Conservation (phyloP, 1,140 invertebrate species). For the Eriocheir sinensis region DNA sequence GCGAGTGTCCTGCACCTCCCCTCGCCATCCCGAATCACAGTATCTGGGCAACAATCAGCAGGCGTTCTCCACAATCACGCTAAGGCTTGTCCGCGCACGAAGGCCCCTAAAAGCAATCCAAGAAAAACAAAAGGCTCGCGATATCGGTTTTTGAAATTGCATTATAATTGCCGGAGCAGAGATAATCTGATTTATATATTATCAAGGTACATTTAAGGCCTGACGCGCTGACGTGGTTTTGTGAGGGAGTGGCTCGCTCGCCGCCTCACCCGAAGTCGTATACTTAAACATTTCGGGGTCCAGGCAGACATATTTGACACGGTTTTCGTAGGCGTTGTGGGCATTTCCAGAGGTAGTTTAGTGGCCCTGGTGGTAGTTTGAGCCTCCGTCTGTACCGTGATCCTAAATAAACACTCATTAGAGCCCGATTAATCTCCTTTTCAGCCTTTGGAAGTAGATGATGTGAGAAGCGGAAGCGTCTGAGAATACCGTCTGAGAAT, state of each 20-base stretch:
- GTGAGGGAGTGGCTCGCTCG: background rate
- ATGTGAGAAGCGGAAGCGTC: too few relatives aligned
- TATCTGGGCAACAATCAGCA: background rate
- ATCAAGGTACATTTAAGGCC: background rate
- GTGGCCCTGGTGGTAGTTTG: too few relatives aligned
- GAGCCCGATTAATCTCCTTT: too few relatives aligned
- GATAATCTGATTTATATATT: slow-evolving; percentile 19
- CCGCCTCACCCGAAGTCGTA: background rate
- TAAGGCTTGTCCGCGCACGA: background rate
- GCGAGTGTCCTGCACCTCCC: background rate
- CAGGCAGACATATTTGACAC: too few relatives aligned
- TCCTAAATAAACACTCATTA: too few relatives aligned
- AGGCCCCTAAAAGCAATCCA: background rate
- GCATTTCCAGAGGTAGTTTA: too few relatives aligned
- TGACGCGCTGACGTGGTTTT: background rate
- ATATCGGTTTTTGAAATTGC: slow-evolving; percentile 3
- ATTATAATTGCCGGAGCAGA: slow-evolving; percentile 2
- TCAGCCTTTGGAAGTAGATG: too few relatives aligned
- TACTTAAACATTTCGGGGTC: too few relatives aligned
- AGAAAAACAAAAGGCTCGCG: background rate
- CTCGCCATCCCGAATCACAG: background rate
- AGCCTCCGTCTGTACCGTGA: too few relatives aligned
- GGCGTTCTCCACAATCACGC: background rate
- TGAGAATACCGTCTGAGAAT: too few relatives aligned
- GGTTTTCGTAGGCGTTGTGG: too few relatives aligned